Evolutionary conservation across 2,888 invertebrate genomes (phyloP).

Genomic region (Tethea ocularis): DNA sequence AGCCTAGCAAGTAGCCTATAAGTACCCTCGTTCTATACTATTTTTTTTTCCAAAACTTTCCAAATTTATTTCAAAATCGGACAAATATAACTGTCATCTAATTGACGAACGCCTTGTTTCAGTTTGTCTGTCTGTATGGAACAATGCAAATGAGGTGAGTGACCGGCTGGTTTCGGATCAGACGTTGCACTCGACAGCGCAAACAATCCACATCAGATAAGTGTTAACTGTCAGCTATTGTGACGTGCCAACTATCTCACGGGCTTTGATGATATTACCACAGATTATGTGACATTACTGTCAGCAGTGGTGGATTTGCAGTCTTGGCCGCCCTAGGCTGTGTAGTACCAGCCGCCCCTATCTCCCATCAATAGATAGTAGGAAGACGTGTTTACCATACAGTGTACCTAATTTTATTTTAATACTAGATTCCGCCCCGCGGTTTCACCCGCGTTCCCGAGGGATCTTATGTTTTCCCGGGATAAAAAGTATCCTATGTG

Average conservation of each 20-base stretch:
- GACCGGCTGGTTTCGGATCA: neutral
- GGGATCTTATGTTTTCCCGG: too few species aligned
- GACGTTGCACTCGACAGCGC: neutral
- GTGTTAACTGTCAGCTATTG: conserved; percentile 9
- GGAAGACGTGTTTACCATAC: too few species aligned
- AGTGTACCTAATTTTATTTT: too few species aligned
- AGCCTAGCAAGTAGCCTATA: too few species aligned
- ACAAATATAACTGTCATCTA: neutral
- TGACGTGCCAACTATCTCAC: conserved; percentile 7
- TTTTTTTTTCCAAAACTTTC: neutral
- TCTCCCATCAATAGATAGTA: too few species aligned
- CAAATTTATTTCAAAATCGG: neutral
- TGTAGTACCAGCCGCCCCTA: too few species aligned
- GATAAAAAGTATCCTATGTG: too few species aligned
- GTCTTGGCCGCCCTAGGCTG: too few species aligned
- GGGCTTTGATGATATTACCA: neutral
- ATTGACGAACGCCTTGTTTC: neutral
- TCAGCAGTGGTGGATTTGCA: too few species aligned
- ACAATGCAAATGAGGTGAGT: conserved; percentile 1
- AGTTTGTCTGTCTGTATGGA: neutral
- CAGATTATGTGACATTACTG: too few species aligned
- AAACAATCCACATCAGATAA: conserved; percentile 4
- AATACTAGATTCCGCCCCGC: too few species aligned
- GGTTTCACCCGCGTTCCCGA: too few species aligned
- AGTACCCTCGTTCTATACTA: conserved; percentile 13